Evolutionary conservation across 2,888 invertebrate genomes (phyloP).

Genomic region (Nomada lathburiana): DNA sequence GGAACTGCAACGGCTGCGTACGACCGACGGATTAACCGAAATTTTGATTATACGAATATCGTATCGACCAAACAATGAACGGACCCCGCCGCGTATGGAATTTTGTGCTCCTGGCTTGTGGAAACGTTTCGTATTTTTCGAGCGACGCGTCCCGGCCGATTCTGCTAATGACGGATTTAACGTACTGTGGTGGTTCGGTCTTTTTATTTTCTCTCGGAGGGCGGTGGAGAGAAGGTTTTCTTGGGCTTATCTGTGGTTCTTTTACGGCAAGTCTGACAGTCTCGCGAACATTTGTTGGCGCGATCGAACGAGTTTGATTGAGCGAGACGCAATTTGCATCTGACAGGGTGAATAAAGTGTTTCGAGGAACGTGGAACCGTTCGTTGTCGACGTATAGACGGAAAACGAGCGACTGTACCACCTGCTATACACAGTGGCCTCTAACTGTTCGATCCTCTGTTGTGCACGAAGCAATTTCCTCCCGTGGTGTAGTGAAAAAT

Average conservation of each 20-base stretch:
- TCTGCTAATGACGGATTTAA: too few relatives aligned
- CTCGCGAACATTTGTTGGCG: too few relatives aligned
- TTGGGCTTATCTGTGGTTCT: too few relatives aligned
- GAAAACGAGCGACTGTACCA: constrained; percentile 64
- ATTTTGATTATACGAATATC: constrained; percentile 41
- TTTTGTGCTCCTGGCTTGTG: too few relatives aligned
- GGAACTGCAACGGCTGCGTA: constrained; percentile 23
- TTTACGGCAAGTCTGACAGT: too few relatives aligned
- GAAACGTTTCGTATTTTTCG: too few relatives aligned
- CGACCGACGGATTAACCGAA: constrained; percentile 46
- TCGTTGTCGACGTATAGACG: constrained; percentile 18
- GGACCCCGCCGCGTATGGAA: too few relatives aligned
- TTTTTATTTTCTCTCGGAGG: too few relatives aligned
- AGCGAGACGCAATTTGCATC: background rate
- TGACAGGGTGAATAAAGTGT: background rate
- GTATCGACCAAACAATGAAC: constrained; percentile 50
- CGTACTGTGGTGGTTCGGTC: too few relatives aligned
- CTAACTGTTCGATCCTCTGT: constrained; percentile 61
- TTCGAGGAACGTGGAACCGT: constrained; percentile 15
- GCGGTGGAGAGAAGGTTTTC: too few relatives aligned
- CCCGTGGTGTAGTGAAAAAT: constrained; percentile 22
- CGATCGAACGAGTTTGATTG: background rate
- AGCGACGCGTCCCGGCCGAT: too few relatives aligned
- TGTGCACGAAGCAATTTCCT: constrained; percentile 39
- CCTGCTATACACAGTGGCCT: constrained; percentile 72